Evolutionary conservation across 2,797 vertebrate species (phyloP), one percentile per base, ranked within the genome.

Genomic region (Eremophila alpestris): DNA sequence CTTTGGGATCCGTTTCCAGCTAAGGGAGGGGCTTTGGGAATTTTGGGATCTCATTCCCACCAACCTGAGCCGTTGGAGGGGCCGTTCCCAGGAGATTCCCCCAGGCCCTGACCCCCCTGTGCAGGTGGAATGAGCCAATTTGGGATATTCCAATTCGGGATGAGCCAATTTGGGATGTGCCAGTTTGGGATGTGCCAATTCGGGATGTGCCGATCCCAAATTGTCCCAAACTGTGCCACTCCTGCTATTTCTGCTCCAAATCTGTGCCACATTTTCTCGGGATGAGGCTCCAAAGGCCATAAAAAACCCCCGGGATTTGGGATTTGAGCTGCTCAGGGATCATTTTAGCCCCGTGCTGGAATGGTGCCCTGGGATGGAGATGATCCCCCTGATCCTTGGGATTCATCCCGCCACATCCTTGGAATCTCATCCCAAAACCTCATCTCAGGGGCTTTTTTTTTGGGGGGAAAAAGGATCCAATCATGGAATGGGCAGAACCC

Each of bases 61-160:
- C 16, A 15, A 32, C 4, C 27, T 26, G 17, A 55, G 29, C 11
- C 0, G 1, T 17, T 8, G 6, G 36, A 41, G 43, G 8, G 15
- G 38, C 59, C 0, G 0, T 63, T 56, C 51, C 76, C 1, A 0
- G 52, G 45, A 41, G 45, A 34, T 29, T 4, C 8, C 48, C 10
- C 16, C 36, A 36, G 45, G 45, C 17, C 16, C 40, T 16, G 40
- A 41, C 11, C 40, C 40, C 40, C 36, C 36, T 36, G 40, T 41
- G 40, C 40, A 41, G 40, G 40, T 41, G 40, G 40, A 36, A 36
- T 36, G 36, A 36, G 9, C 32, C 32, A 10, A 2, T 55, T 22
- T 1, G 5, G 18, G 18, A 29, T 40, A 36, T 13, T 17, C 58
- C 58, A 7, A 2, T 43, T 18, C 0, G 13, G 27, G 30, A 32